These are phyloP conservation scores for Mylabris phalerata DNA, from an alignment of 1,140 invertebrate species.

Conservation along the genomic window DNA sequence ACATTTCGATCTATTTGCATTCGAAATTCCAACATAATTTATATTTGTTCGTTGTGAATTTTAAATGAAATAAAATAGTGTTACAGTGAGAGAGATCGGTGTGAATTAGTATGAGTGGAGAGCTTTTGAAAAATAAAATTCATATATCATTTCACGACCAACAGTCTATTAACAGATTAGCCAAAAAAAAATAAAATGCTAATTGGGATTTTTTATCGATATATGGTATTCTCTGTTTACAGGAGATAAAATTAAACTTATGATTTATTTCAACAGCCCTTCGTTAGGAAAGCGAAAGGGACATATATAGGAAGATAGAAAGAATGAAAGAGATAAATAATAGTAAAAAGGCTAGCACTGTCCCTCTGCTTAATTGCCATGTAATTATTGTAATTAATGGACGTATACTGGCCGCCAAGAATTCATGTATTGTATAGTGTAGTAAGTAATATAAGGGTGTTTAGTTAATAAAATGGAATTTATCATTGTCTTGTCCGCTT, in stretches of 20 bases:
- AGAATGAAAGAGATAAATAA: neutral
- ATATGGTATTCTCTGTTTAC: conserved; percentile 15
- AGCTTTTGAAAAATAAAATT: too few relatives aligned
- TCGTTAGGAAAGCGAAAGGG: conserved; percentile 7
- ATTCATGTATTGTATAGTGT: conserved; percentile 12
- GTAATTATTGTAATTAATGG: conserved; percentile 33
- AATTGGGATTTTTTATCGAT: conserved; percentile 11
- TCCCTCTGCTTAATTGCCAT: conserved; percentile 30
- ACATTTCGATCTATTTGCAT: too few relatives aligned
- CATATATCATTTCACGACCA: neutral
- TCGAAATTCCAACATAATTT: too few relatives aligned
- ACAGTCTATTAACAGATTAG: conserved; percentile 13
- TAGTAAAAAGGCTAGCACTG: conserved; percentile 16
- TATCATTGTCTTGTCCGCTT: neutral
- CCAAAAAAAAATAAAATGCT: conserved; percentile 13
- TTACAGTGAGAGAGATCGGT: too few relatives aligned
- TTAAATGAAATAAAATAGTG: too few relatives aligned
- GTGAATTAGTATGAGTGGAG: too few relatives aligned
- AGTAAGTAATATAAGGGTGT: conserved; percentile 5
- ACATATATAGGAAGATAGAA: conserved; percentile 2
- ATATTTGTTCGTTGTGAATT: too few relatives aligned
- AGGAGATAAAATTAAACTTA: conserved; percentile 25
- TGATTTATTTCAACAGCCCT: conserved; percentile 20
- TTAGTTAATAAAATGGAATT: conserved; percentile 19
- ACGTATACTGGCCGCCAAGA: conserved; percentile 20